These are phyloP conservation scores for Sinocyclocheilus rhinocerous DNA, from an alignment of 2,113 vertebrate genomes.

Conservation along the genomic window DNA sequence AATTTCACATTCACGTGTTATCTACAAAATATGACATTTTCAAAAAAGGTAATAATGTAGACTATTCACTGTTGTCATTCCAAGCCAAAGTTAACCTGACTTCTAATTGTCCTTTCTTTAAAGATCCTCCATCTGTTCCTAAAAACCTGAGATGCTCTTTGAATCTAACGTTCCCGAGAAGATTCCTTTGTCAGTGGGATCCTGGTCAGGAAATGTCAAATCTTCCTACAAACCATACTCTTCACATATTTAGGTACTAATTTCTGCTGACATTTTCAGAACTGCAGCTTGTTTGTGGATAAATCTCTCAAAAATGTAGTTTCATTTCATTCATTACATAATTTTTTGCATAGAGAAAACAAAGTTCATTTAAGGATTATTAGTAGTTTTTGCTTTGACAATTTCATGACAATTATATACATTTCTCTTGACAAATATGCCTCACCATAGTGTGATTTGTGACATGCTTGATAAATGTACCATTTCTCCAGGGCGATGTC, in stretches of 20 bases:
- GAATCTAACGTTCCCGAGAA: slow-evolving; percentile 69
- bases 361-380: background rate
- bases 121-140: slow-evolving; percentile 81
- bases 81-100: background rate
- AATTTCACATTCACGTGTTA: background rate
- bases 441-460: no score
- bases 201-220: slow-evolving; percentile 67
- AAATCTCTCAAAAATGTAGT: background rate
- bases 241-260: slow-evolving; percentile 65
- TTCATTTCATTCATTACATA: no score
- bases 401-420: background rate
- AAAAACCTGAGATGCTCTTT: slow-evolving; percentile 83
- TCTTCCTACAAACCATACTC: slow-evolving; percentile 72
- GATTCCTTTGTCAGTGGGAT: slow-evolving; percentile 83
- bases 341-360: background rate
- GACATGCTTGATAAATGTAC: no score
- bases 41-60: background rate
- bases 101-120: background rate
- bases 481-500: slow-evolving; percentile 46
- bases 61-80: background rate
- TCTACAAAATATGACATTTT: background rate
- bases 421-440: background rate
- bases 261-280: background rate
- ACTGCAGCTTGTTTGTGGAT: background rate
- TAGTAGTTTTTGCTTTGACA: background rate